A percentile compares a stretch with the other conserved stretches of the same genome.
These are phyloP conservation scores for Atherinosoma microstoma DNA, from an alignment of 2,797 vertebrate genomes.

Conservation along the genomic window DNA sequence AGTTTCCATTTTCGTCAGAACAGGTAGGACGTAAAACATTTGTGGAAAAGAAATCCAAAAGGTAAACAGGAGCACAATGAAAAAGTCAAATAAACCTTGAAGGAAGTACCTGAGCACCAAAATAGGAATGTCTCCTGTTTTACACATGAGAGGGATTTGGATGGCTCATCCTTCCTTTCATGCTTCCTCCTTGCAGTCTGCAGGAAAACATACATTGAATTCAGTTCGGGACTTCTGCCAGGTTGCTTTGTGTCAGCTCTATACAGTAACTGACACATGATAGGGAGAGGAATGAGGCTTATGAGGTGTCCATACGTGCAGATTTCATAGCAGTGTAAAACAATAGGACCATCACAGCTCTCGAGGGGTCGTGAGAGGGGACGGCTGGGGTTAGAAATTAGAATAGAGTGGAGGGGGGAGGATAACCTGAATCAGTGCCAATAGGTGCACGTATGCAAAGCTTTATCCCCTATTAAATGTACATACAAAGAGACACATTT, in stretches of 20 bases:
- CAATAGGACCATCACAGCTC: constrained; percentile 68
- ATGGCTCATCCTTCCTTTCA: constrained; percentile 65
- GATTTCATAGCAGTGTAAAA: constrained; percentile 63
- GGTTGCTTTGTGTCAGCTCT: background rate
- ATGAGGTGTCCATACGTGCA: constrained; percentile 66
- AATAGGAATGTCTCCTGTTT: constrained; percentile 55
- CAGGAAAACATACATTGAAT: constrained; percentile 54
- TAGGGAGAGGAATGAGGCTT: constrained; percentile 37
- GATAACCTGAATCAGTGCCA: constrained; percentile 51
- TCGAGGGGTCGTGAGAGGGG: constrained; percentile 48
- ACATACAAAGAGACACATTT: constrained; percentile 67
- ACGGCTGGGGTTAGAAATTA: constrained; percentile 43
- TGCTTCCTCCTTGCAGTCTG: constrained; percentile 49
- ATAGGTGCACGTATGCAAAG: constrained; percentile 71
- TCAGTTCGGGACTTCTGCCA: constrained; percentile 18
- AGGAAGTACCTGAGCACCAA: constrained; percentile 54
- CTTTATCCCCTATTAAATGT: constrained; percentile 27
- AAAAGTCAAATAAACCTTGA: constrained; percentile 60
- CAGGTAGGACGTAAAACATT: constrained; percentile 45
- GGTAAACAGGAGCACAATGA: constrained; percentile 37
- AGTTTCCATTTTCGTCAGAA: constrained; percentile 70
- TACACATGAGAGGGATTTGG: constrained; percentile 59
- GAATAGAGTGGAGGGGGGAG: constrained; percentile 16
- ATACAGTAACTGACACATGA: constrained; percentile 16
- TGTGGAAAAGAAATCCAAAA: constrained; percentile 15